Evolutionary conservation across 2,797 vertebrate species (phyloP), one percentile per base, ranked within the genome.

Genomic region (Poliocrania exsul): DNA sequence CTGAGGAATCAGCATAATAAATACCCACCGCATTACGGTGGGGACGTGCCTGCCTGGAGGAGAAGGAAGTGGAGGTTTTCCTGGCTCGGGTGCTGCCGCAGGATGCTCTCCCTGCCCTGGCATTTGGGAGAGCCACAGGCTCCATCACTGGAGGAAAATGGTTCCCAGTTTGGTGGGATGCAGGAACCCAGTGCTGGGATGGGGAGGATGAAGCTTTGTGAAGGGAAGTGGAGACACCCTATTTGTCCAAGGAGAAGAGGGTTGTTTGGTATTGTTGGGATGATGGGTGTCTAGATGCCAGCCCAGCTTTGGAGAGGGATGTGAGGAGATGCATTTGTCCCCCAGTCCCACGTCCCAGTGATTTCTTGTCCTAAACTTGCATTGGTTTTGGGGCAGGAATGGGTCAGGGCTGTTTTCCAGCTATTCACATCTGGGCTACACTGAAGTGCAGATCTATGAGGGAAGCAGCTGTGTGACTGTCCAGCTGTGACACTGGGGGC

Each of bases 1-100:
- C 89, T 53, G 95, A 95, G 87, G 93, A 91, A 95, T 95, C 91
- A 57, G 91, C 94, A 86, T 91, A 91, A 95, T 95, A 92, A 96
- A 95, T 95, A 92, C 92, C 79, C 92, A 73, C 89, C 16, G 71
- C 79, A 35, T 79, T 77, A 73, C 31, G 5, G 91, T 62, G 12
- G 91, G 70, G 88, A 81, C 7, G 80, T 57, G 88, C n/a, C 86
- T 61, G 90, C 33, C 0, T 2, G 37, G 14, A 85, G 81, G 81
- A 87, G 79, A 6, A 67, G 78, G 66, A 6, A 49, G 78, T 1
- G 0, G 62, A 69, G 78, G 23, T 46, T 86, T 47, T 78, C 28
- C n/a, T 1, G 1, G 56, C 78, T 60, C 6, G 4, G n/a, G 18
- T 20, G 25, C 53, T 53, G 88, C 90, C 24, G 85, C 26, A 20